Percentiles rank a stretch among this genome's conserved stretches.
phyloP scores from a whole-genome alignment of 2,888 invertebrate species.

The Exephanes ischioxanthus region DNA sequence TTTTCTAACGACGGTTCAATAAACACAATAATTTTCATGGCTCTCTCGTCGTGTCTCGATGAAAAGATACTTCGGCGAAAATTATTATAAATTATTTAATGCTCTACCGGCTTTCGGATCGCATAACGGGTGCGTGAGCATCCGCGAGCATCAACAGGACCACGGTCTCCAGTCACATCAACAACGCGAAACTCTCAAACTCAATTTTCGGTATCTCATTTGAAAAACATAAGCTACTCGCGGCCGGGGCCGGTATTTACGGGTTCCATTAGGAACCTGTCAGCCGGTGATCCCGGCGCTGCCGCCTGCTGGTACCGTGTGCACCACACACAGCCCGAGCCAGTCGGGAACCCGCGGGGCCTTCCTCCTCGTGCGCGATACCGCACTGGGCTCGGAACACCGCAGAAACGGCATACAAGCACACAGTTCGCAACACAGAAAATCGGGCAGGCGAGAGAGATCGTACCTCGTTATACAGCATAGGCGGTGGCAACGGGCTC shows the following conservation, averaged over 20 bases:
- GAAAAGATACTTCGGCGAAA: background rate
- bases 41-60: background rate
- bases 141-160: background rate
- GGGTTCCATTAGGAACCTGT: conserved; percentile 85
- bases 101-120: background rate
- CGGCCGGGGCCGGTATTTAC: conserved; percentile 81
- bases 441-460: conserved; percentile 39
- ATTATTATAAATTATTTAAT: background rate
- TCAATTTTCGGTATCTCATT: conserved; percentile 84
- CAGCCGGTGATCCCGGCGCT: conserved; percentile 82
- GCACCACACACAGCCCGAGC: conserved; percentile 67
- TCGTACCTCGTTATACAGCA: conserved; percentile 64
- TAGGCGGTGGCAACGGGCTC: conserved; percentile 38
- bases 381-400: conserved; percentile 36
- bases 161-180: conserved; percentile 28
- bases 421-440: conserved; percentile 23
- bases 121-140: background rate
- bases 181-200: conserved; percentile 76
- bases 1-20: background rate
- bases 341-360: conserved; percentile 37
- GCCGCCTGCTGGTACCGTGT: conserved; percentile 75
- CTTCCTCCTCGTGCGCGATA: conserved; percentile 36
- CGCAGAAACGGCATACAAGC: conserved; percentile 42
- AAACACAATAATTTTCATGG: background rate
- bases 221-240: conserved; percentile 84